A percentile compares a stretch with the other conserved stretches of the same genome.
phyloP scores from a whole-genome alignment of 2,113 vertebrate genomes.

The Zingel zingel region DNA sequence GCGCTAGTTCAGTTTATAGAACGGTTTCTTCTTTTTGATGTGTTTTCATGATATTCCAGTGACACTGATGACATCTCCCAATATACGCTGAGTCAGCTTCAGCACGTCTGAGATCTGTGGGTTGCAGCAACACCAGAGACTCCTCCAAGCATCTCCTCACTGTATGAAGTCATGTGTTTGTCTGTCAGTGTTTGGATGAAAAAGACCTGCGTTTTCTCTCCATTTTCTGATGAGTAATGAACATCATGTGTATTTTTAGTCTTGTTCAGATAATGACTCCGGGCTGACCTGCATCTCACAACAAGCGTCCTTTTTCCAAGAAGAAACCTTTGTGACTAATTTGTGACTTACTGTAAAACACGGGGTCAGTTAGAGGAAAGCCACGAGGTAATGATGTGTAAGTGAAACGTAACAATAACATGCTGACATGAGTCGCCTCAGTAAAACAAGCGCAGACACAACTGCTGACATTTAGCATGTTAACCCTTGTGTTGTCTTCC shows the following conservation, averaged over 20 bases:
- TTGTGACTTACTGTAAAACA: conserved; percentile 3
- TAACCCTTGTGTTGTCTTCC: too few species aligned
- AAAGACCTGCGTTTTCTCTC: too few species aligned
- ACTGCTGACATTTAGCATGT: too few species aligned
- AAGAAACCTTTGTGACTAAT: neutral
- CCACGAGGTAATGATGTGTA: neutral
- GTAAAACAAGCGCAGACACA: neutral
- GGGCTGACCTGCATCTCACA: neutral
- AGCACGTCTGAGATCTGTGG: neutral
- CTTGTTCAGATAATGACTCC: neutral
- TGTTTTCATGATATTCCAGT: conserved; percentile 22
- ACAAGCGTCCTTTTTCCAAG: neutral
- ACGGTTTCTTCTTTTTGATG: neutral
- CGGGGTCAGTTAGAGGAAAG: neutral
- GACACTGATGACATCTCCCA: conserved; percentile 5
- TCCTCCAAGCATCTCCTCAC: too few species aligned
- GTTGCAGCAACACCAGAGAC: neutral
- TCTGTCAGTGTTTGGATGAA: too few species aligned
- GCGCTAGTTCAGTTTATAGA: neutral
- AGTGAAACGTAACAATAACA: neutral
- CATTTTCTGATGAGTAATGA: neutral
- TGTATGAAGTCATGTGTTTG: too few species aligned
- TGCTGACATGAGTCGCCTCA: neutral
- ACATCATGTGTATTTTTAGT: neutral
- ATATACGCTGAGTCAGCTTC: neutral